phyloP scores from a whole-genome alignment of 2,113 vertebrate species.

The Anolis sagrei region DNA sequence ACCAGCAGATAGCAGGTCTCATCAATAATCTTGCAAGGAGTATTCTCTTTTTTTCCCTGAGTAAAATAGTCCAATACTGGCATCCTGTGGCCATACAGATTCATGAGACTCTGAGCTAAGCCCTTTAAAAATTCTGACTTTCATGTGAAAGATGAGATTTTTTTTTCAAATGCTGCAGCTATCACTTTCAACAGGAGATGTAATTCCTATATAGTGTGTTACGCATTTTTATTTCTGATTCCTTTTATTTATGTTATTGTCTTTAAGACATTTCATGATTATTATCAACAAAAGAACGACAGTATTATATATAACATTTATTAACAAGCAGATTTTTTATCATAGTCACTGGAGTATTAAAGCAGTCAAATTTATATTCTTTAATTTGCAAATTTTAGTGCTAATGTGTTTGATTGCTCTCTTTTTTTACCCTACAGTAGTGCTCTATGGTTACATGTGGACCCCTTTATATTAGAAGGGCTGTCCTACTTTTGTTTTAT shows the following conservation, averaged over 20 bases:
- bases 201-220: neutral
- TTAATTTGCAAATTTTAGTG: neutral
- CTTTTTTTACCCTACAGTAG: neutral
- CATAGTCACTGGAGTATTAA: neutral
- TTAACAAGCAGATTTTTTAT: neutral
- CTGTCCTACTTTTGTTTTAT: neutral
- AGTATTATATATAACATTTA: neutral
- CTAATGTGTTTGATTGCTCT: neutral
- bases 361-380: neutral
- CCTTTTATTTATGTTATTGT: slow-evolving; percentile 29
- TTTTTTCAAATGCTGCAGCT: slow-evolving; percentile 13
- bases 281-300: neutral
- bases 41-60: slow-evolving; percentile 47
- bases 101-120: slow-evolving; percentile 52
- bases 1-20: slow-evolving; percentile 47
- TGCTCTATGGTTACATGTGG: neutral
- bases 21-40: slow-evolving; percentile 56
- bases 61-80: slow-evolving; percentile 78
- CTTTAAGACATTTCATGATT: slow-evolving; percentile 6
- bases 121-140: slow-evolving; percentile 31
- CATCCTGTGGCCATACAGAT: slow-evolving; percentile 78
- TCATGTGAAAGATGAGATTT: slow-evolving; percentile 38
- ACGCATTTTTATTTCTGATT: slow-evolving; percentile 29
- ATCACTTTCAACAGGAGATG: neutral
- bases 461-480: neutral